These are phyloP conservation scores for Okamejei kenojei DNA, from an alignment of 2,797 vertebrate species.

Conservation along the genomic window DNA sequence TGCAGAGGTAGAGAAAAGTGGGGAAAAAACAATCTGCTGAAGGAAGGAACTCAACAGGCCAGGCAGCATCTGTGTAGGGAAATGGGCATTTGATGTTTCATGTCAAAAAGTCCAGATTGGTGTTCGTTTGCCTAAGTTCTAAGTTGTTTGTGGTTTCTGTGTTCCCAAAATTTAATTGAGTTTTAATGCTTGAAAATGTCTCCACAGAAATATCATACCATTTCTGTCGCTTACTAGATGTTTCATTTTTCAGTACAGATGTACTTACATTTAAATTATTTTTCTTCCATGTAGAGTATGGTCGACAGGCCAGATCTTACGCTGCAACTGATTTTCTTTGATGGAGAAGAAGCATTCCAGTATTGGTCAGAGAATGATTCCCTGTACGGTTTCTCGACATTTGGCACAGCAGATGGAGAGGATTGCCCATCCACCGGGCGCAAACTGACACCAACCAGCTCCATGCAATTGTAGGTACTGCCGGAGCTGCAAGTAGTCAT, in stretches of 20 bases:
- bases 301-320: conserved; percentile 63
- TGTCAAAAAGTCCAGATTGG: neutral
- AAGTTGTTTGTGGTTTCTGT: neutral
- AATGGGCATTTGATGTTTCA: too few species aligned
- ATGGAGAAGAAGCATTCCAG: conserved; percentile 89
- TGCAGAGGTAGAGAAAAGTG: neutral
- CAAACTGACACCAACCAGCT: conserved; percentile 74
- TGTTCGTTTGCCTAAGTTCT: neutral
- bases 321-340: conserved; percentile 88
- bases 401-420: conserved; percentile 81
- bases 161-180: neutral
- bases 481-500: neutral
- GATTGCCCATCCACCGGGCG: conserved; percentile 72
- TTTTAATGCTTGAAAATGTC: neutral
- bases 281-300: neutral
- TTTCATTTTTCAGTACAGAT: neutral
- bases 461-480: conserved; percentile 71
- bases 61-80: too few species aligned
- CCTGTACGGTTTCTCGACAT: conserved; percentile 87
- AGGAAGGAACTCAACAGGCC: too few species aligned
- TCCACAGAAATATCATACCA: neutral
- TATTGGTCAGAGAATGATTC: conserved; percentile 81
- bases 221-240: neutral
- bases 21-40: too few species aligned
- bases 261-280: neutral